phyloP scores from a whole-genome alignment of 2,888 invertebrate species.

The Hemistola chrysoprasaria region DNA sequence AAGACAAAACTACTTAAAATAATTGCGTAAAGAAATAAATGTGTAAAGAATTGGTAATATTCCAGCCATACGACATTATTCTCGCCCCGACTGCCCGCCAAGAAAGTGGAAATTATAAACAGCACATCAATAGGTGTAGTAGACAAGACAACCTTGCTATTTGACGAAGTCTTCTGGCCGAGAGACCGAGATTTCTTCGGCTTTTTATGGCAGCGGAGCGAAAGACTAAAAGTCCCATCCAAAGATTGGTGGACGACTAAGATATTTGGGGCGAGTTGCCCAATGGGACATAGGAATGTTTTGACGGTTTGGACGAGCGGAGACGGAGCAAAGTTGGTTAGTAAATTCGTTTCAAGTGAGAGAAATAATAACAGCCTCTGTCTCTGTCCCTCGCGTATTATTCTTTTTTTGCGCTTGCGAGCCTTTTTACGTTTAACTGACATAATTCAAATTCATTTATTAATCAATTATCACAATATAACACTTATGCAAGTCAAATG shows the following conservation, averaged over 20 bases:
- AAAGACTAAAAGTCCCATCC: slow-evolving; percentile 22
- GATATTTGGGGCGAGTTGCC: slow-evolving; percentile 35
- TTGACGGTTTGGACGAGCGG: slow-evolving; percentile 50
- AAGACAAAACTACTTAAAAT: too few species aligned
- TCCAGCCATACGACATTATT: background rate
- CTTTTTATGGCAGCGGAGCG: slow-evolving; percentile 64
- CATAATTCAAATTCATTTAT: too few species aligned
- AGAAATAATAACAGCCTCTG: too few species aligned
- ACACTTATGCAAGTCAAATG: too few species aligned
- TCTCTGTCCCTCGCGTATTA: too few species aligned
- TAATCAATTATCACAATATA: too few species aligned
- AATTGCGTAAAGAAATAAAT: too few species aligned
- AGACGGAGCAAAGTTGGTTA: slow-evolving; percentile 43
- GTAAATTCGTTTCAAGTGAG: too few species aligned
- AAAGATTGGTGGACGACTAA: slow-evolving; percentile 38
- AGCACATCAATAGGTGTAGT: slow-evolving; percentile 84
- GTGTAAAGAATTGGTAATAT: background rate
- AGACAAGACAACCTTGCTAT: slow-evolving; percentile 85
- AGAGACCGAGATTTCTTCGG: slow-evolving; percentile 33
- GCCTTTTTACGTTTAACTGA: too few species aligned
- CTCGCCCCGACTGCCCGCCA: background rate
- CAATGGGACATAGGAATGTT: slow-evolving; percentile 30
- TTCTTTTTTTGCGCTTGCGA: too few species aligned
- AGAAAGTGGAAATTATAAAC: slow-evolving; percentile 54
- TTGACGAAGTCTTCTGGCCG: slow-evolving; percentile 85